Percentiles rank a stretch among this genome's conserved stretches.
phyloP scores from a whole-genome alignment of 2,888 invertebrate species.

The Lasioglossum malachurum region DNA sequence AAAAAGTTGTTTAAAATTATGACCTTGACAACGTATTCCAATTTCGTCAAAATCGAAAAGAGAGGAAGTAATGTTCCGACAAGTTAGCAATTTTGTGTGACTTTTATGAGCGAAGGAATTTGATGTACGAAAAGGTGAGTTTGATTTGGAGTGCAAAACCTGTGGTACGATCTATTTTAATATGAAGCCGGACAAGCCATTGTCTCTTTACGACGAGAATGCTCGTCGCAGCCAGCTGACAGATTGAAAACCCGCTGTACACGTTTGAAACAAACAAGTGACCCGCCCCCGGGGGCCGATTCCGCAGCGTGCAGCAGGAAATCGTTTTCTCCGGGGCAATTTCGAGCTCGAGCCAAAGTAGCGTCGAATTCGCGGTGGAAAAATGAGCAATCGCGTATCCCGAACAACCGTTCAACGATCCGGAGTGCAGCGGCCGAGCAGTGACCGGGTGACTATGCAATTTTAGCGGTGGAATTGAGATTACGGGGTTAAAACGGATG shows the following conservation, averaged over 20 bases:
- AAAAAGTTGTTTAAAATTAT: no score
- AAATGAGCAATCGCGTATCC: neutral
- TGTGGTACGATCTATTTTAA: no score
- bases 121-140: no score
- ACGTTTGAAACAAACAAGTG: neutral
- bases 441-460: slow-evolving; percentile 24
- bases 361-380: neutral
- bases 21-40: no score
- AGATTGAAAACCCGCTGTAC: neutral
- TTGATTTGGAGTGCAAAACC: no score
- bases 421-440: neutral
- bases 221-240: neutral
- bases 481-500: slow-evolving; percentile 53
- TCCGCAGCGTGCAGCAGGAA: neutral
- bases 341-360: neutral
- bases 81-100: no score
- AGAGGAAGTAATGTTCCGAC: no score
- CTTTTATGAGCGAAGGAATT: no score
- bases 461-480: slow-evolving; percentile 37
- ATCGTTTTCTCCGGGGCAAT: neutral
- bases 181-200: neutral
- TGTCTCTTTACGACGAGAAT: neutral
- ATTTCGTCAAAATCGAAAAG: no score
- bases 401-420: slow-evolving; percentile 3
- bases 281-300: neutral